phyloP scores from a whole-genome alignment of 2,888 invertebrate genomes.

The Limnephilus auricula region DNA sequence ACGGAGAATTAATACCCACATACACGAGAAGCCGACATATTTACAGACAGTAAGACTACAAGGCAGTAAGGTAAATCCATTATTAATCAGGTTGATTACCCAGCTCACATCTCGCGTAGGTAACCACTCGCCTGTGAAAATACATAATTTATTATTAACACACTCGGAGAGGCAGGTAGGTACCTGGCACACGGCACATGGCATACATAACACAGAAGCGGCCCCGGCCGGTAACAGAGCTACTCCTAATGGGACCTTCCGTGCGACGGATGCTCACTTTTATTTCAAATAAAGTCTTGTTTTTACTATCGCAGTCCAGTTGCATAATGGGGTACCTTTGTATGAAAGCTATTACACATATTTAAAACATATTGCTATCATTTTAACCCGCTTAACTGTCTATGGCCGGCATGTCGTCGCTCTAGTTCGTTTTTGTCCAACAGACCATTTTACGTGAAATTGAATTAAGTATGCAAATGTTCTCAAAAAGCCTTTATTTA shows the following conservation, averaged over 20 bases:
- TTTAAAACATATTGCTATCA: no score
- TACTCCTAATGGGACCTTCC: neutral
- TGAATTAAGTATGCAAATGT: no score
- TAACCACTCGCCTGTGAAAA: neutral
- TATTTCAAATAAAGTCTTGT: neutral
- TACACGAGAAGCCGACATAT: conserved; percentile 18
- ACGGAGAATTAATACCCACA: conserved; percentile 20
- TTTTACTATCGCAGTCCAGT: no score
- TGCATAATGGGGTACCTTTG: no score
- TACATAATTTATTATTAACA: neutral
- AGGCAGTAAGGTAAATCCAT: conserved; percentile 30
- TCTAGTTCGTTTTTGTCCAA: no score
- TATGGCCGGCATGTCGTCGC: no score
- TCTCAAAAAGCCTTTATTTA: no score
- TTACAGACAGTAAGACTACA: conserved; percentile 25
- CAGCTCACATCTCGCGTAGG: conserved; percentile 9
- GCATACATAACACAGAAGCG: no score
- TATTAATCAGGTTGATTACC: conserved; percentile 25
- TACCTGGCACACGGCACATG: neutral
- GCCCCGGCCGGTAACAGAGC: no score
- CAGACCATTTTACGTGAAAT: no score
- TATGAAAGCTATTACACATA: no score
- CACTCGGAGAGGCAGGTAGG: neutral
- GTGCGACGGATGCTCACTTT: neutral
- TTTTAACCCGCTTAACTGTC: no score